Evolutionary conservation across 2,888 invertebrate genomes (phyloP).

Genomic region (Lissonota sp.): DNA sequence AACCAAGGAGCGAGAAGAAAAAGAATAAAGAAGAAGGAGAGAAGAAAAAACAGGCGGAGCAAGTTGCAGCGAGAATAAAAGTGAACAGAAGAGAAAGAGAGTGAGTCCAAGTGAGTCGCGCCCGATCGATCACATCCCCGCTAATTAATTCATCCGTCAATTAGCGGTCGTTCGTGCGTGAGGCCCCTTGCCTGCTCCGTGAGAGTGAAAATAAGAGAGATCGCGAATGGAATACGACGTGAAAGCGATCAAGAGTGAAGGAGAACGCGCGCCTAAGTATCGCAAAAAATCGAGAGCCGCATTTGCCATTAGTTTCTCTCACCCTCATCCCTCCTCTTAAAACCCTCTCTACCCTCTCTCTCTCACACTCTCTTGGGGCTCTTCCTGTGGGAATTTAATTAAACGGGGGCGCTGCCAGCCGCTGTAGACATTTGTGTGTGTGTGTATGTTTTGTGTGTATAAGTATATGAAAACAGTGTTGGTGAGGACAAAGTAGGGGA

Average conservation of each 20-base stretch:
- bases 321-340: neutral
- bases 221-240: constrained; percentile 22
- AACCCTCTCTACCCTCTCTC: constrained; percentile 4
- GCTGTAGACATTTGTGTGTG: constrained; percentile 8
- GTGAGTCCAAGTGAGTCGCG: constrained; percentile 45
- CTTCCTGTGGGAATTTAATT: constrained; percentile 80
- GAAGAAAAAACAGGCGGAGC: constrained; percentile 15
- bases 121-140: constrained; percentile 78
- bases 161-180: constrained; percentile 73
- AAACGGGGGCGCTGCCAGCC: constrained; percentile 72
- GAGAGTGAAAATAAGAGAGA: constrained; percentile 17
- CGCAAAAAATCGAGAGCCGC: constrained; percentile 62
- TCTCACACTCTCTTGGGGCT: constrained; percentile 10
- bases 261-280: constrained; percentile 67
- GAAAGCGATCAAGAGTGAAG: constrained; percentile 32
- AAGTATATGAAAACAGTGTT: constrained; percentile 47
- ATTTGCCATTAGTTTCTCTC: constrained; percentile 36
- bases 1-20: neutral
- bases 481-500: constrained; percentile 35
- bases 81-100: constrained; percentile 5
- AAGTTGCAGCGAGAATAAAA: constrained; percentile 30
- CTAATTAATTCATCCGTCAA: constrained; percentile 82
- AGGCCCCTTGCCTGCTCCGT: neutral
- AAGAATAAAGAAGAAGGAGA: constrained; percentile 14
- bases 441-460: constrained; percentile 9